Percentiles rank a stretch among this genome's conserved stretches.
Conservation (phyloP, 2,113 vertebrate species). For the Anser brachyrhynchus region DNA sequence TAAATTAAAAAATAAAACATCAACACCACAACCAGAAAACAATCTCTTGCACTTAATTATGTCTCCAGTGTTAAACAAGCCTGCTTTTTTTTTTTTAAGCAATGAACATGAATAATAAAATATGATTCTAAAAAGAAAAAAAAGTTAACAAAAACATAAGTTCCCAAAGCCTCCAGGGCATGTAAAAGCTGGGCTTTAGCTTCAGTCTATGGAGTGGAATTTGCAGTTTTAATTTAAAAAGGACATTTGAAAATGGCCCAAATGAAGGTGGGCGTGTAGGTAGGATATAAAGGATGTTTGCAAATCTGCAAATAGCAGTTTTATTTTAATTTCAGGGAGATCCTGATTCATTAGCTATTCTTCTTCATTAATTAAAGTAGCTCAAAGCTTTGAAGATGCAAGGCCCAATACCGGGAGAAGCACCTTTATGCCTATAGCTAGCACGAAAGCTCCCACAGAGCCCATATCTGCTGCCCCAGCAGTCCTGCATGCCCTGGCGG, state of each 20-base stretch:
- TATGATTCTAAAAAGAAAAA: neutral
- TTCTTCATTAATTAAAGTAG: constrained; percentile 11
- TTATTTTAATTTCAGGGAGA: neutral
- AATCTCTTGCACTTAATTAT: neutral
- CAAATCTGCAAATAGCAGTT: neutral
- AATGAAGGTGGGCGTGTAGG: neutral
- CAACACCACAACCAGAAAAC: neutral
- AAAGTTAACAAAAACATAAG: neutral
- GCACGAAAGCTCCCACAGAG: neutral
- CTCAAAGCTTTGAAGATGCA: neutral
- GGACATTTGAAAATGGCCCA: neutral
- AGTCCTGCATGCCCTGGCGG: rapidly evolving
- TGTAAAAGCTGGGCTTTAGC: neutral
- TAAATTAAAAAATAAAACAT: constrained; percentile 1
- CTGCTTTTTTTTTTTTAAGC: neutral
- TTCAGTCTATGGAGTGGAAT: neutral
- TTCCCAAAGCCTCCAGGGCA: constrained; percentile 19
- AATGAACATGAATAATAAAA: constrained; percentile 60
- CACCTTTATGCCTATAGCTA: rapidly evolving
- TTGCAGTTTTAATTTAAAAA: neutral
- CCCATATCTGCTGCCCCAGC: neutral
- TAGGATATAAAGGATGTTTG: neutral
- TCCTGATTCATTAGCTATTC: neutral
- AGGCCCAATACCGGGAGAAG: neutral
- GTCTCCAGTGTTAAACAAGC: constrained; percentile 8